A percentile compares a stretch with the other conserved stretches of the same genome.
Conservation (phyloP, 2,888 invertebrate species). For the Ecdyonurus torrentis region DNA sequence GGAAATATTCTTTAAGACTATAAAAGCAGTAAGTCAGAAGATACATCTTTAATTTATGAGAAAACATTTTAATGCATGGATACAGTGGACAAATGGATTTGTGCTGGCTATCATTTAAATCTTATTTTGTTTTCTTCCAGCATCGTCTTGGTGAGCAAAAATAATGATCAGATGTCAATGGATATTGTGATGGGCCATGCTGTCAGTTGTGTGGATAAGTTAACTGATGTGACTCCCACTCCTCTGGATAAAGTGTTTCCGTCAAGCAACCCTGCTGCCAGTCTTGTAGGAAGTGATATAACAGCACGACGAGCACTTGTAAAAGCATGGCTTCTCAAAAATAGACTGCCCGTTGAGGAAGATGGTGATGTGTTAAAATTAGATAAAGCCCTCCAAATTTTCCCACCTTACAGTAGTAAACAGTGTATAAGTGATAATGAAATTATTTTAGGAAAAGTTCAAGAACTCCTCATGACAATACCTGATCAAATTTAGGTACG, state of each 20-base stretch:
- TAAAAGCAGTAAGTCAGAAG: no score
- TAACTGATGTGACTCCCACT: slow-evolving; percentile 12
- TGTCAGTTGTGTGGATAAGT: slow-evolving; percentile 20
- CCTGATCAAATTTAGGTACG: slow-evolving; percentile 10
- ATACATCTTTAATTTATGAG: no score
- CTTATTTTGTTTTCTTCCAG: no score
- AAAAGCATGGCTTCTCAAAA: slow-evolving; percentile 19
- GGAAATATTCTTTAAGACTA: no score
- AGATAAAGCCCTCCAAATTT: slow-evolving; percentile 20
- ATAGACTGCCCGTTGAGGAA: slow-evolving; percentile 22
- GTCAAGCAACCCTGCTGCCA: slow-evolving; percentile 8
- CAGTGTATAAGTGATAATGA: slow-evolving; percentile 22
- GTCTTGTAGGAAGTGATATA: slow-evolving; percentile 12
- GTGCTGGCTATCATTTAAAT: no score
- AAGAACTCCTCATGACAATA: slow-evolving; percentile 16
- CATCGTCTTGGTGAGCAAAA: slow-evolving; percentile 20
- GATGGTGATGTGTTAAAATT: slow-evolving; percentile 20
- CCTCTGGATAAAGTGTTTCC: slow-evolving; percentile 21
- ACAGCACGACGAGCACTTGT: slow-evolving; percentile 18
- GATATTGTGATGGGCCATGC: slow-evolving; percentile 22
- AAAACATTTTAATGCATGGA: no score
- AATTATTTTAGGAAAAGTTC: slow-evolving; percentile 22
- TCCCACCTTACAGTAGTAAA: slow-evolving; percentile 22
- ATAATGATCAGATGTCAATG: slow-evolving; percentile 15
- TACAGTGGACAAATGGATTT: no score